A percentile compares a stretch with the other conserved stretches of the same genome.
phyloP scores from a whole-genome alignment of 2,888 invertebrate species.

The Endomychus coccineus region DNA sequence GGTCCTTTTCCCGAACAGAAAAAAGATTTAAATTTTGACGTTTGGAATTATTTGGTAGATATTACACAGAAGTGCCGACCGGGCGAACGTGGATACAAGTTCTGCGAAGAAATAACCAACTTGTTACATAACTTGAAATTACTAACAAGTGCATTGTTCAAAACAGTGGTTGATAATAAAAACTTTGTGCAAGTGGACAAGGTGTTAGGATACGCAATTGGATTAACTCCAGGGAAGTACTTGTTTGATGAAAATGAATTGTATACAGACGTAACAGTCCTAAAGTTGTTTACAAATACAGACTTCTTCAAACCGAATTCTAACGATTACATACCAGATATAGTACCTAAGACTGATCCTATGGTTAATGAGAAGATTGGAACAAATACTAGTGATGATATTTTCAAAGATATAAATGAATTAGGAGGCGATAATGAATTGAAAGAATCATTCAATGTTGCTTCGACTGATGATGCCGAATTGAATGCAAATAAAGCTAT shows the following conservation, averaged over 20 bases:
- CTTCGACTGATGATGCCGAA: background rate
- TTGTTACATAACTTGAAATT: constrained; percentile 35
- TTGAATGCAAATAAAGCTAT: background rate
- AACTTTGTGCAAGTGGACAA: constrained; percentile 35
- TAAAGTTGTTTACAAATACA: constrained; percentile 30
- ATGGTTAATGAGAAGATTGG: background rate
- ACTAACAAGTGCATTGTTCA: constrained; percentile 36
- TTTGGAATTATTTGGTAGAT: constrained; percentile 39
- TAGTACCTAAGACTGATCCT: background rate
- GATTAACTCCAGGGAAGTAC: constrained; percentile 36
- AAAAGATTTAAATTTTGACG: constrained; percentile 30
- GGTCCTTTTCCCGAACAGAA: constrained; percentile 38
- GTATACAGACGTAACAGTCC: constrained; percentile 34
- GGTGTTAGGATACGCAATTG: constrained; percentile 33
- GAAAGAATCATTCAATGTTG: background rate
- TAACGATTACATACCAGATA: constrained; percentile 9
- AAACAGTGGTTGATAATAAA: constrained; percentile 26
- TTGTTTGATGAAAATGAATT: constrained; percentile 36
- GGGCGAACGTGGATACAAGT: constrained; percentile 32
- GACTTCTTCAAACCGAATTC: constrained; percentile 29
- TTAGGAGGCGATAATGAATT: background rate
- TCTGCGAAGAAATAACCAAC: constrained; percentile 38
- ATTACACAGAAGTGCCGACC: constrained; percentile 33
- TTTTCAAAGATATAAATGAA: background rate
- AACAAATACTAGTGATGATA: constrained; percentile 3